Evolutionary conservation across 2,113 vertebrate genomes (phyloP).

Genomic region (Arenaria interpres): DNA sequence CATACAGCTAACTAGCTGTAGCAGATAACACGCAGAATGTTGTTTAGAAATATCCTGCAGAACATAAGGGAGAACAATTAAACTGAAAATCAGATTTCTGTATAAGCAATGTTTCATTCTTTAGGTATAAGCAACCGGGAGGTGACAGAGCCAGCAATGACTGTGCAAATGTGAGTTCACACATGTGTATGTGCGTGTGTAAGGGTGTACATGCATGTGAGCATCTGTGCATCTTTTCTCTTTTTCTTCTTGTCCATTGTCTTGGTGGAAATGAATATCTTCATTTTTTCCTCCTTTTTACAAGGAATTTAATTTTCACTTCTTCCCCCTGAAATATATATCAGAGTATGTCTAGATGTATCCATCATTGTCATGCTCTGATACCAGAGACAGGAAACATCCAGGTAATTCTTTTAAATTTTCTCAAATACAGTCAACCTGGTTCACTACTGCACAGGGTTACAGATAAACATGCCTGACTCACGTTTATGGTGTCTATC

Average conservation of each 20-base stretch:
- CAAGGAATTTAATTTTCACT: background rate
- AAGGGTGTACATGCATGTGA: accelerated
- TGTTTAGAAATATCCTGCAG: background rate
- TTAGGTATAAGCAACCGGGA: background rate
- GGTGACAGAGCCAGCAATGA: background rate
- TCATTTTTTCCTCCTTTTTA: background rate
- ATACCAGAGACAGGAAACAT: background rate
- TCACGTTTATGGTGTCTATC: background rate
- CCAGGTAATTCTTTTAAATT: background rate
- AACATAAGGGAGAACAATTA: background rate
- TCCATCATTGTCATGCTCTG: background rate
- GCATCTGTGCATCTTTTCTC: accelerated
- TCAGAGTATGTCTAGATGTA: background rate
- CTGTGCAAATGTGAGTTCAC: accelerated
- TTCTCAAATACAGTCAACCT: background rate
- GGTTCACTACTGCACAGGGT: background rate
- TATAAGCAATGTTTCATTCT: background rate
- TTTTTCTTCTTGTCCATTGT: background rate
- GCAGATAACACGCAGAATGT: background rate
- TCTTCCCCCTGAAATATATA: background rate
- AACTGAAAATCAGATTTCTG: background rate
- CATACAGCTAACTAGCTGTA: background rate
- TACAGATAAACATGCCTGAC: background rate
- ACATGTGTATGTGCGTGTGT: background rate
- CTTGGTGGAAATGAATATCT: background rate